A percentile compares a stretch with the other conserved stretches of the same genome.
These are phyloP conservation scores for Syngnathus typhle DNA, from an alignment of 2,113 vertebrate genomes.

Conservation along the genomic window DNA sequence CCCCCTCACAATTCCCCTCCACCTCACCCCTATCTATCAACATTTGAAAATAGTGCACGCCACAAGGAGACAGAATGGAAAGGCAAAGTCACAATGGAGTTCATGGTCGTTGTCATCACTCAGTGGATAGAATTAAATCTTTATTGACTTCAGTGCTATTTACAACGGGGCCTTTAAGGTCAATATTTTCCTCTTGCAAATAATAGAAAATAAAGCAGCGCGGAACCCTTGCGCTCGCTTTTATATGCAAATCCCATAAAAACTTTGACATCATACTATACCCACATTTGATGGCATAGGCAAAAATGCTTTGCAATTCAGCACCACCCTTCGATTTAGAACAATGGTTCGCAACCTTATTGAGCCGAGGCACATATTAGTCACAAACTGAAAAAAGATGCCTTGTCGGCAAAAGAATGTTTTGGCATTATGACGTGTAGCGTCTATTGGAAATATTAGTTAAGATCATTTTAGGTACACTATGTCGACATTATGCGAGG, in stretches of 20 bases:
- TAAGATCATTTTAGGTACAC: too few relatives aligned
- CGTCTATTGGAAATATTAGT: too few relatives aligned
- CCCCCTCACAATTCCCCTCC: constrained; percentile 10
- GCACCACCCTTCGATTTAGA: too few relatives aligned
- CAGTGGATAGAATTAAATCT: not conserved
- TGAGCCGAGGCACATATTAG: too few relatives aligned
- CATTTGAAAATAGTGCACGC: constrained; percentile 43
- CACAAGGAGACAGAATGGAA: constrained; percentile 37
- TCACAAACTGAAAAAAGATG: too few relatives aligned
- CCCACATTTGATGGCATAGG: not conserved
- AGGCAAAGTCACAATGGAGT: constrained; percentile 34
- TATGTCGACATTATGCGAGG: too few relatives aligned
- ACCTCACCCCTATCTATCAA: constrained; percentile 45
- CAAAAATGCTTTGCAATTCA: too few relatives aligned
- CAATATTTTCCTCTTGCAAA: not conserved
- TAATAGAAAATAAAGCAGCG: not conserved
- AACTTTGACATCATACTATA: not conserved
- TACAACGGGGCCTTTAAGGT: not conserved
- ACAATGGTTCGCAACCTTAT: too few relatives aligned
- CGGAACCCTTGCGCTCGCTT: not conserved
- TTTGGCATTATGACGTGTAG: too few relatives aligned
- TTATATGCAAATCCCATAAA: not conserved
- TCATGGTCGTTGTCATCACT: constrained; percentile 3
- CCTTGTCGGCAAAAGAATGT: too few relatives aligned
- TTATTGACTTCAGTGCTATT: not conserved